phyloP scores from a whole-genome alignment of 2,797 vertebrate genomes.

The Chaenodraco wilsoni region DNA sequence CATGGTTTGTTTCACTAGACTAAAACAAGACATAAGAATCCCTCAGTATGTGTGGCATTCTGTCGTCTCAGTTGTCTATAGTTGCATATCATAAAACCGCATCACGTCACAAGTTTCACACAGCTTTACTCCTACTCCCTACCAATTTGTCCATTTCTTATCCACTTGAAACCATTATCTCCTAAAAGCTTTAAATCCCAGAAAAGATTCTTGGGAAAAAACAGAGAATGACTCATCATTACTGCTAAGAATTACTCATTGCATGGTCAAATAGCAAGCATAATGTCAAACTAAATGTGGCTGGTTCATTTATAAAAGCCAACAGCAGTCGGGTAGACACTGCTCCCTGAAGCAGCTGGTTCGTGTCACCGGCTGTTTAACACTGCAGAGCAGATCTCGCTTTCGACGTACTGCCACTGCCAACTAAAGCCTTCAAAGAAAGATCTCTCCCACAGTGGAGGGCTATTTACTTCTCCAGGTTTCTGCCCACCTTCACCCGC shows the following conservation, averaged over 20 bases:
- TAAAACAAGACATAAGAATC: background rate
- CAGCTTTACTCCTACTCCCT: background rate
- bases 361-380: slow-evolving; percentile 40
- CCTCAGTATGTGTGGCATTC: background rate
- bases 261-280: slow-evolving; percentile 14
- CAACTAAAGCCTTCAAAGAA: slow-evolving; percentile 36
- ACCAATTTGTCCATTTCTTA: background rate
- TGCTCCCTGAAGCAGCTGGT: slow-evolving; percentile 52
- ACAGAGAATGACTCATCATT: slow-evolving; percentile 7
- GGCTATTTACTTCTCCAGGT: background rate
- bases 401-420: slow-evolving; percentile 28
- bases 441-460: background rate
- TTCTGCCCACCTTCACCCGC: slow-evolving; percentile 11
- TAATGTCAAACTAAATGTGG: slow-evolving; percentile 30
- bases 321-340: slow-evolving; percentile 7
- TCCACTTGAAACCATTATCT: slow-evolving; percentile 4
- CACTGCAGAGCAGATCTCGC: slow-evolving; percentile 17
- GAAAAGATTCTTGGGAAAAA: slow-evolving; percentile 14
- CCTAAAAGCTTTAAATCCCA: background rate
- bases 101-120: background rate
- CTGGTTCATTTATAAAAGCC: slow-evolving; percentile 40
- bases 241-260: background rate
- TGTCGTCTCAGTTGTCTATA: background rate
- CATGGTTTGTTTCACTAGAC: background rate
- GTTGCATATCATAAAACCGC: background rate